Evolutionary conservation across 2,797 vertebrate species (phyloP).

Genomic region (Acrocephalus scirpaceus): DNA sequence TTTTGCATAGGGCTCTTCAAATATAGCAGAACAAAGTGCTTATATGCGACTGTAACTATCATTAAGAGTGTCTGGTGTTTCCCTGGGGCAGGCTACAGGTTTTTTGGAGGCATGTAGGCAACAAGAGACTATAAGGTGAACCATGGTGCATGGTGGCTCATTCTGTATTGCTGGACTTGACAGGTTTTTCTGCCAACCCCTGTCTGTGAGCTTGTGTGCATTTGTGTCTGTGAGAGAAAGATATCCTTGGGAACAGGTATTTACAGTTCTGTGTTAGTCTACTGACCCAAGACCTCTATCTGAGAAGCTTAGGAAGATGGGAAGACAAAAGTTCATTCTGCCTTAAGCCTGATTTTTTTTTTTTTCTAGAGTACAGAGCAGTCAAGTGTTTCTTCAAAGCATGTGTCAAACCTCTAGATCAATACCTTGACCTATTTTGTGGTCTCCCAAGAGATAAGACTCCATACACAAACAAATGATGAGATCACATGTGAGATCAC

Average conservation of each 20-base stretch:
- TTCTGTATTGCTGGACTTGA: background rate
- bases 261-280: background rate
- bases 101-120: background rate
- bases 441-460: conserved; percentile 50
- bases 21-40: background rate
- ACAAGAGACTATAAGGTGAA: background rate
- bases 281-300: background rate
- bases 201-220: background rate
- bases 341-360: background rate
- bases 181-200: background rate
- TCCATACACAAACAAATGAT: conserved; percentile 25
- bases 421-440: conserved; percentile 63
- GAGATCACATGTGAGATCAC: conserved; percentile 38
- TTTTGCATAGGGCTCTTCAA: background rate
- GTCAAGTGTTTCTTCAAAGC: conserved; percentile 18
- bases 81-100: background rate
- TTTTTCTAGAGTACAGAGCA: background rate
- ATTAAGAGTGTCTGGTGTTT: background rate
- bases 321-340: background rate
- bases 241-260: background rate
- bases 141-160: background rate
- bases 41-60: background rate
- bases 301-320: background rate
- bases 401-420: background rate
- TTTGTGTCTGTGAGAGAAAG: background rate